A percentile compares a stretch with the other conserved stretches of the same genome.
Evolutionary conservation across 2,888 invertebrate species (phyloP).

Genomic region (Mythimna lalbum): DNA sequence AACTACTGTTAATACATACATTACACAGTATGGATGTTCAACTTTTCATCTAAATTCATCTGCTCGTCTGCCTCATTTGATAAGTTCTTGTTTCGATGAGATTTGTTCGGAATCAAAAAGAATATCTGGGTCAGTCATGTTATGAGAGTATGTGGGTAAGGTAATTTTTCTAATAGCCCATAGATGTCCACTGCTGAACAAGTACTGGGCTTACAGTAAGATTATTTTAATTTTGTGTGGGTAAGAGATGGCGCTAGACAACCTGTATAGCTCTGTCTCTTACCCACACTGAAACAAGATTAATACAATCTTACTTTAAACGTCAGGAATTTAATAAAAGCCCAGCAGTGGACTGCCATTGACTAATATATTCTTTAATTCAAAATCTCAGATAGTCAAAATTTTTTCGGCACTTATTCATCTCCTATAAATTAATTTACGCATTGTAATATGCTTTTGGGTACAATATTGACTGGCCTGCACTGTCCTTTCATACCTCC

Average conservation of each 20-base stretch:
- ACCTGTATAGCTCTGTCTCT: too few species aligned
- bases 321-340: neutral
- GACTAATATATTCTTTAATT: conserved; percentile 16
- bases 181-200: conserved; percentile 15
- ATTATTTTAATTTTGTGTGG: too few species aligned
- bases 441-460: too few species aligned
- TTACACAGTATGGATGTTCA: conserved; percentile 40
- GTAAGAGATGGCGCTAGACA: too few species aligned
- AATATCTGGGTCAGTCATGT: conserved; percentile 44
- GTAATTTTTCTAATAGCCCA: conserved; percentile 3
- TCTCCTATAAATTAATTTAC: too few species aligned
- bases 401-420: too few species aligned
- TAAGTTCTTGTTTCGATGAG: conserved; percentile 58
- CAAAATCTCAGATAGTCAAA: conserved; percentile 20
- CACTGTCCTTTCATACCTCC: too few species aligned
- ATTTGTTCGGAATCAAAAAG: conserved; percentile 54
- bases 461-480: too few species aligned
- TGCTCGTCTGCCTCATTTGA: conserved; percentile 51
- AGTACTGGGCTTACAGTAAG: neutral
- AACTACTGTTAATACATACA: conserved; percentile 38
- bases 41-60: conserved; percentile 42
- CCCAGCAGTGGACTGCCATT: conserved; percentile 26
- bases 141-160: conserved; percentile 21
- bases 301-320: too few species aligned
- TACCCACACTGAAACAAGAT: too few species aligned